Percentiles rank a stretch among this genome's conserved stretches.
Conservation (phyloP, 2,888 invertebrate species). For the Ceraclea dissimilis region DNA sequence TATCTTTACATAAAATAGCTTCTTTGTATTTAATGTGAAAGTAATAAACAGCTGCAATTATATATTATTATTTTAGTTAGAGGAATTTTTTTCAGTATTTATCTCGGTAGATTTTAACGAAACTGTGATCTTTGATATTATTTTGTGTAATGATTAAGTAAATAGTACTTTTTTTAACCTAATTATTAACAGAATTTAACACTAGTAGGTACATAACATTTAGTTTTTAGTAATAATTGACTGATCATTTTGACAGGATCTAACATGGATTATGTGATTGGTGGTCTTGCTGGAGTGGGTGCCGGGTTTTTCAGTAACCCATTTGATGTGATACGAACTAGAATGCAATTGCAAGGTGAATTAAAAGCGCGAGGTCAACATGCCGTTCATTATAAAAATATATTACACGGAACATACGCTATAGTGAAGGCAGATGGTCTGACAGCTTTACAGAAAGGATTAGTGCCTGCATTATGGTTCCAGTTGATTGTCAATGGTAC, state of each 20-base stretch:
- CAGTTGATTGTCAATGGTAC: conserved; percentile 60
- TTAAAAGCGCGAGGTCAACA: conserved; percentile 58
- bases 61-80: not conserved
- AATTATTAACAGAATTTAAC: no score
- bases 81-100: no score
- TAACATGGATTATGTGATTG: conserved; percentile 55
- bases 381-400: conserved; percentile 59
- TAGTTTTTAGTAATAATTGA: no score
- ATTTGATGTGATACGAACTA: conserved; percentile 80
- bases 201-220: no score
- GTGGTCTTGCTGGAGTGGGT: conserved; percentile 65
- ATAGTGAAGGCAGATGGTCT: conserved; percentile 72
- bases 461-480: conserved; percentile 77
- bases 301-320: conserved; percentile 84
- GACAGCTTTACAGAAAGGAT: conserved; percentile 65
- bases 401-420: conserved; percentile 70
- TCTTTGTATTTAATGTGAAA: not conserved
- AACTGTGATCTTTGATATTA: no score
- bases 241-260: conserved; percentile 1
- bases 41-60: not conserved
- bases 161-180: no score
- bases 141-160: no score
- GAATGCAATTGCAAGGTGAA: conserved; percentile 84
- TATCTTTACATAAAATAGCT: not conserved
- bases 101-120: no score